Evolutionary conservation across 2,888 invertebrate species (phyloP).

Genomic region (Chaetogeoica ovagalla): DNA sequence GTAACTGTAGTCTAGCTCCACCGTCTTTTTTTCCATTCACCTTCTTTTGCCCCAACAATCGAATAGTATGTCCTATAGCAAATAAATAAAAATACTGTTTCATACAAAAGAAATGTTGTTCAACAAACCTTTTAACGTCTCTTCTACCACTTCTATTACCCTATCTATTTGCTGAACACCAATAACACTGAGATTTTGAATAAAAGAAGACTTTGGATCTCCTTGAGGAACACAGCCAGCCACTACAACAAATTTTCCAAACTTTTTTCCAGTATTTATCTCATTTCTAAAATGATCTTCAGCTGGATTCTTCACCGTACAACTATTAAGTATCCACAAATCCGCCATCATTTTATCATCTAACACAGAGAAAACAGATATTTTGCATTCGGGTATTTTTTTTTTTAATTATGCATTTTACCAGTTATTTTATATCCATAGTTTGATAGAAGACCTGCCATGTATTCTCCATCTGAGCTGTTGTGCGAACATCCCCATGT

Average conservation of each 20-base stretch:
- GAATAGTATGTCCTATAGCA: constrained; percentile 71
- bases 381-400: not conserved
- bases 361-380: constrained; percentile 40
- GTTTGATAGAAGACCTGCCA: constrained; percentile 90
- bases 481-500: constrained; percentile 99
- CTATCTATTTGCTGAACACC: constrained; percentile 98
- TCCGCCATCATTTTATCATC: constrained; percentile 81
- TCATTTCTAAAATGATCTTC: constrained; percentile 95
- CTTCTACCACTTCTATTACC: constrained; percentile 96
- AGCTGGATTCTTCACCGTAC: constrained; percentile 96
- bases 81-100: constrained; percentile 47
- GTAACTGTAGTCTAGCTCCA: constrained; percentile 83
- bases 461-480: constrained; percentile 96
- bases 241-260: constrained; percentile 85
- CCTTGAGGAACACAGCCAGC: constrained; percentile 98
- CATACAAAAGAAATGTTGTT: not conserved
- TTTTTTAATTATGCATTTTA: constrained; percentile 55
- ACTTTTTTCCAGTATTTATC: constrained; percentile 73
- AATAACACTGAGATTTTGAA: constrained; percentile 86
- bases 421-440: constrained; percentile 82
- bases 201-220: constrained; percentile 71
- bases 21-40: constrained; percentile 76
- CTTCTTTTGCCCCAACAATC: constrained; percentile 80
- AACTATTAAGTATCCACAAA: constrained; percentile 94
- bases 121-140: constrained; percentile 82